Conservation (phyloP, 2,797 vertebrate species). For the Phoxinus dragarum region DNA sequence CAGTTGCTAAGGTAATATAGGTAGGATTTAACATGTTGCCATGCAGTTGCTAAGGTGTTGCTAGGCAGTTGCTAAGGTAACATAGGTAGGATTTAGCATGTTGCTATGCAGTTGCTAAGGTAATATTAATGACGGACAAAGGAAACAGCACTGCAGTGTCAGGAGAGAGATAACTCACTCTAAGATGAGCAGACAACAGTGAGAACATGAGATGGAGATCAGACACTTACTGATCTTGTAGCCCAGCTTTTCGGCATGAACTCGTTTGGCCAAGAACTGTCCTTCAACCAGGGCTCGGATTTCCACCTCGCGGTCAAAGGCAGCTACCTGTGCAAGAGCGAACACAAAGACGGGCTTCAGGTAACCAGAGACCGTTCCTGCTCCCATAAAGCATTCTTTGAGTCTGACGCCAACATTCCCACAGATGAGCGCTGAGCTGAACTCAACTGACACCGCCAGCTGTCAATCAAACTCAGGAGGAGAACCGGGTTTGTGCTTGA, state of each 20-base stretch:
- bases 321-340: conserved; percentile 75
- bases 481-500: not conserved
- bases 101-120: not conserved
- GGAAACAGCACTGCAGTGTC: not conserved
- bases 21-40: not conserved
- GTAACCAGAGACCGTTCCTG: conserved; percentile 24
- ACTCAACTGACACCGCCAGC: conserved; percentile 37
- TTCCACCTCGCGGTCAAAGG: conserved; percentile 82
- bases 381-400: conserved; percentile 47
- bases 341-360: conserved; percentile 53
- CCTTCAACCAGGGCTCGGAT: conserved; percentile 91
- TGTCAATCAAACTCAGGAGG: not conserved
- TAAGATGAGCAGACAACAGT: not conserved
- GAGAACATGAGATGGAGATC: conserved; percentile 19
- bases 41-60: not conserved
- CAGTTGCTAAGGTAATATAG: not conserved
- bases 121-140: not conserved
- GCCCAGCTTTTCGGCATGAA: conserved; percentile 90
- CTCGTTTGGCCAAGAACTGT: conserved; percentile 92
- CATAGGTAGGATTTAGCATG: too few relatives aligned
- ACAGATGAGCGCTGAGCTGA: conserved; percentile 17
- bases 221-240: conserved; percentile 87
- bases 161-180: conserved; percentile 1
- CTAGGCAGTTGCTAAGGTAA: too few relatives aligned
- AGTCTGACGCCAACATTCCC: conserved; percentile 7